These are phyloP conservation scores for Nymphicus hollandicus DNA, from an alignment of 2,113 vertebrate genomes.

Conservation along the genomic window DNA sequence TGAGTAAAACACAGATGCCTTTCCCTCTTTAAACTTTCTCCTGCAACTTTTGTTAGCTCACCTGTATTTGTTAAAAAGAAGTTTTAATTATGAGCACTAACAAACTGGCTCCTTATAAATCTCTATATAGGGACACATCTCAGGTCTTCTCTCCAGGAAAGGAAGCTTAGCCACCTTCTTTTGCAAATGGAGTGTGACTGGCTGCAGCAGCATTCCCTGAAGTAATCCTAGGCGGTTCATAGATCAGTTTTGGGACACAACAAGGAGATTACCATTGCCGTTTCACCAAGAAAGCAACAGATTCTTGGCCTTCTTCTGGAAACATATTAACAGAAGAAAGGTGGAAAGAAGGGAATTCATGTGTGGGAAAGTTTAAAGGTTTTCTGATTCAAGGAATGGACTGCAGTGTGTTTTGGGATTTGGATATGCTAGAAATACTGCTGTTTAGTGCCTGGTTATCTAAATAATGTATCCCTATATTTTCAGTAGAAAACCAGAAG, in stretches of 20 bases:
- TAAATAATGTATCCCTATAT: not conserved
- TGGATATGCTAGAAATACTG: not conserved
- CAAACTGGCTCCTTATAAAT: not conserved
- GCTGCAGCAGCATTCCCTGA: not conserved
- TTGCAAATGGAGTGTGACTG: not conserved
- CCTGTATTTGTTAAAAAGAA: not conserved
- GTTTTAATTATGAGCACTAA: not conserved
- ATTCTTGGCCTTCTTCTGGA: not conserved
- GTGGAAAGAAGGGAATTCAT: not conserved
- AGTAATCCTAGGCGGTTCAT: not conserved
- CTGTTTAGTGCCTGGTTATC: not conserved
- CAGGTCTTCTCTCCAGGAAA: not conserved
- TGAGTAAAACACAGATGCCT: not conserved
- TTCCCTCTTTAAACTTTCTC: not conserved
- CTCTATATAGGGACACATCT: not conserved
- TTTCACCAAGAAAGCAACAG: not conserved
- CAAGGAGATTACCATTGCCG: not conserved
- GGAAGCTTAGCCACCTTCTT: not conserved
- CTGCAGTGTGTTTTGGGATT: not conserved
- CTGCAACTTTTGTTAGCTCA: not conserved
- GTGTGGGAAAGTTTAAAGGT: not conserved
- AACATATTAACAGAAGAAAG: not conserved
- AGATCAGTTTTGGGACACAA: not conserved
- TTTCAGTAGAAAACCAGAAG: not conserved
- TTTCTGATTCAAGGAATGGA: not conserved